These are phyloP conservation scores for Athalia circularis DNA, from an alignment of 2,888 invertebrate genomes.

Conservation along the genomic window DNA sequence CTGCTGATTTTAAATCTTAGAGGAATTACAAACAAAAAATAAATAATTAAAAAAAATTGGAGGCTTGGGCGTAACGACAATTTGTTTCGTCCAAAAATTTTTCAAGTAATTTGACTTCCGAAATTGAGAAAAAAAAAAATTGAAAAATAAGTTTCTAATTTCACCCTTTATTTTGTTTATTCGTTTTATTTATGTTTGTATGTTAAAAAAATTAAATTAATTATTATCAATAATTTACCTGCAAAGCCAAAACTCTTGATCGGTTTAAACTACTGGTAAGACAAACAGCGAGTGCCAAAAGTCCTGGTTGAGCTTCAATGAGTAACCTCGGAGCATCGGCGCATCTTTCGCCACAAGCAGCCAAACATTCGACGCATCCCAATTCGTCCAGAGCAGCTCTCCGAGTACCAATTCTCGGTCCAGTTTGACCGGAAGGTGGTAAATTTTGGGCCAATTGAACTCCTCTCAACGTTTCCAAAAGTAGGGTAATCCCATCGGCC, in stretches of 20 bases:
- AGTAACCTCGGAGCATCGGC: constrained; percentile 87
- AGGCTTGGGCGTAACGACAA: too few species aligned
- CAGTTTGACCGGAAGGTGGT: constrained; percentile 73
- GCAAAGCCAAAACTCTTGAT: constrained; percentile 88
- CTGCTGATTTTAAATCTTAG: too few species aligned
- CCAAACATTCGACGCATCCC: constrained; percentile 91
- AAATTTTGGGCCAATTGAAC: constrained; percentile 88
- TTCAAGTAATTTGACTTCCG: too few species aligned
- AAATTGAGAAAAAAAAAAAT: too few species aligned
- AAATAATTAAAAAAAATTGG: too few species aligned
- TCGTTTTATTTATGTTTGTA: too few species aligned
- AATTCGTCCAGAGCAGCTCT: constrained; percentile 90
- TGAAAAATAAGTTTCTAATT: too few species aligned
- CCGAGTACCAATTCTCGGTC: constrained; percentile 73
- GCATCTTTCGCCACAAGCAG: constrained; percentile 86
- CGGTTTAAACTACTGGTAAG: constrained; percentile 93
- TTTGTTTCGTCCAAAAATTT: too few species aligned
- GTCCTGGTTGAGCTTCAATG: constrained; percentile 86
- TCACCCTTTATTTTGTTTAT: too few species aligned
- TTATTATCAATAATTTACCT: constrained; percentile 76
- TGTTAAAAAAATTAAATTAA: too few species aligned
- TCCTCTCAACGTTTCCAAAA: constrained; percentile 89
- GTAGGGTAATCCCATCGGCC: constrained; percentile 89
- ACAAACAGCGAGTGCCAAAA: constrained; percentile 90
- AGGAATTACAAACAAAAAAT: too few species aligned